Evolutionary conservation across 2,888 invertebrate genomes (phyloP).

Genomic region (Electrophaes corylata): DNA sequence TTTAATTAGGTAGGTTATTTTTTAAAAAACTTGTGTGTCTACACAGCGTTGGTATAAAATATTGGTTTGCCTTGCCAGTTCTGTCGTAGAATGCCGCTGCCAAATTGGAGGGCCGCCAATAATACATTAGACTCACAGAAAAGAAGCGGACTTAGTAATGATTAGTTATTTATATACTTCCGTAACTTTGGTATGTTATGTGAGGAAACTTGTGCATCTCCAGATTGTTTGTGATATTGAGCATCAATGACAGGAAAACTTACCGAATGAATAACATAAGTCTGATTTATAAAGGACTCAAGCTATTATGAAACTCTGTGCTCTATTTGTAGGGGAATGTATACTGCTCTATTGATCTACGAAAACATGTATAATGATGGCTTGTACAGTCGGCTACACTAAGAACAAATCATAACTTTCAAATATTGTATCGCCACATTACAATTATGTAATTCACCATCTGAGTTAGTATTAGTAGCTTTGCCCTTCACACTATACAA

Average conservation of each 20-base stretch:
- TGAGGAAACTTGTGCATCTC: conserved; percentile 22
- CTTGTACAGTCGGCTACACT: no score
- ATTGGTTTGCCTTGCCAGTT: conserved; percentile 36
- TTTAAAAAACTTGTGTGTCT: conserved; percentile 32
- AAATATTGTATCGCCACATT: no score
- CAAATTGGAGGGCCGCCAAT: conserved; percentile 69
- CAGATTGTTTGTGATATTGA: conserved; percentile 25
- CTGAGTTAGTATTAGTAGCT: no score
- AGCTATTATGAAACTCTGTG: background rate
- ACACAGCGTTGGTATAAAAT: conserved; percentile 35
- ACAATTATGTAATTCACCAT: no score
- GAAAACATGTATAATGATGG: background rate
- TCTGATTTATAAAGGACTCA: background rate
- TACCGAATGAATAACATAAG: background rate
- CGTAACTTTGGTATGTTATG: conserved; percentile 25
- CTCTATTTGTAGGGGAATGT: background rate
- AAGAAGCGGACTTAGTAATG: conserved; percentile 38
- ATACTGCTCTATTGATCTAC: background rate
- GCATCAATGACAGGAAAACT: conserved; percentile 15
- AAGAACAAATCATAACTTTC: no score
- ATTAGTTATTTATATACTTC: conserved; percentile 43
- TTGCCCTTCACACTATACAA: no score
- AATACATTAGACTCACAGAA: conserved; percentile 50
- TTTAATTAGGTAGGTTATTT: conserved; percentile 48
- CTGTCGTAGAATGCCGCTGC: conserved; percentile 44